Base-by-base conservation (phyloP, 2,888 invertebrate genomes). In the Theristus sp. region DNA sequence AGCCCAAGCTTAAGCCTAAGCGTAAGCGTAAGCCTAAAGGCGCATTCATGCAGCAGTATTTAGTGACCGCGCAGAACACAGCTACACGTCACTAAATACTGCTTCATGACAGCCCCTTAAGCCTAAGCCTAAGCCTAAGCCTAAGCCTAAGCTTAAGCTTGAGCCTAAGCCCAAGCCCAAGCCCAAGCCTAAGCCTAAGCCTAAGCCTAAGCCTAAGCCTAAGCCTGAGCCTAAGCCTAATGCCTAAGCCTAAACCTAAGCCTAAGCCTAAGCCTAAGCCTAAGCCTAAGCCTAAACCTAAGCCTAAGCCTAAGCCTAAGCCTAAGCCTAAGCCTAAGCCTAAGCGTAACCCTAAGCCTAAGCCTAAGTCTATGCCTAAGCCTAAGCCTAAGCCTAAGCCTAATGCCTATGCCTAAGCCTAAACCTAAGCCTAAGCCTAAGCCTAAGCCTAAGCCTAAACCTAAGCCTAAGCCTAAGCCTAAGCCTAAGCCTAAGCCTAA, bases 191-290 rank as follows among this genome's bases (percentile, higher is more conserved):
- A 52, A 52, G 24, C 52, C 52, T 52, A 24, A 52, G 24, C 24
- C 52, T 52, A 52, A 52, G 52, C 52, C 52, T 52, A 52, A 22
- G 52, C 52, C 52, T 52, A 52, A 52, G 52, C 24, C 52, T 52
- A 24, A 17, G 13, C 10, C 55, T 29, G 27, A 55, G 55, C 55
- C 29, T 55, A n/a, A n/a, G n/a, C n/a, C n/a, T n/a, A n/a, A n/a
- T n/a, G n/a, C n/a, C n/a, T n/a, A n/a, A n/a, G n/a, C 6, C 55
- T 55, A 29, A 55, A 24, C 55, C 55, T 55, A 17, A 55, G n/a
- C 28, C 55, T 26, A 29, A 55, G 28, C 55, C 55, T 55, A 55
- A 26, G 55, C 55, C 55, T 55, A 55, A 55, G 55, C 55, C 56
- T 54, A 22, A 54, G 10, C 3, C 54, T 54, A 25, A 54, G 27